A percentile compares a stretch with the other conserved stretches of the same genome.
phyloP scores from a whole-genome alignment of 92 coral and sea anemone genomes.

The Anthopleura xanthogrammica region DNA sequence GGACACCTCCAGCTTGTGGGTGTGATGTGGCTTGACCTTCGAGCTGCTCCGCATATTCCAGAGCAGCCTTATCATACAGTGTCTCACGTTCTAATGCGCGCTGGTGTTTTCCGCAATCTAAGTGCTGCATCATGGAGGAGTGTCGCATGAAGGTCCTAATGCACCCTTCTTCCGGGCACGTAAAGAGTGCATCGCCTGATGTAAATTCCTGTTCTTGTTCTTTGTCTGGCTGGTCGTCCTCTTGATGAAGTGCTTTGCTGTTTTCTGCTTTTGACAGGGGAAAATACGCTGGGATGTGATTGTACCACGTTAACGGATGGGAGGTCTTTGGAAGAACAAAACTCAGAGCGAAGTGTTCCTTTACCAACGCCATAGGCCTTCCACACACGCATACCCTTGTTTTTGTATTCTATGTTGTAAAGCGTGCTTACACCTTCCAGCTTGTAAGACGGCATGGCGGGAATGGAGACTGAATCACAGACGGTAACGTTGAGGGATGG shows the following conservation, averaged over 20 bases:
- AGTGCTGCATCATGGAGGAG: conserved; percentile 58
- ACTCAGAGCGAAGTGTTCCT: conserved; percentile 30
- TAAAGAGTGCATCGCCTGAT: conserved; percentile 34
- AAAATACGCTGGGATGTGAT: conserved; percentile 29
- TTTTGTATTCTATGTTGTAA: conserved; percentile 19
- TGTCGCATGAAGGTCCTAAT: conserved; percentile 55
- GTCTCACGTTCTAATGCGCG: conserved; percentile 61
- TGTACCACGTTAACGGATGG: conserved; percentile 14
- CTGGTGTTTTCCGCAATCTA: conserved; percentile 58
- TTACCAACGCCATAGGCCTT: conserved; percentile 54
- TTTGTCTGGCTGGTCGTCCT: no score
- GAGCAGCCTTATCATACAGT: conserved; percentile 51
- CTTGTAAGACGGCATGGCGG: not conserved
- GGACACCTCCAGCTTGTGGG: conserved; percentile 32
- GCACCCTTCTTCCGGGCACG: conserved; percentile 72
- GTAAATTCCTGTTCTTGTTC: not conserved
- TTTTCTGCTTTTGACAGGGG: conserved; percentile 35
- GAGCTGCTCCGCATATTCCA: conserved; percentile 47
- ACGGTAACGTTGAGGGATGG: no score
- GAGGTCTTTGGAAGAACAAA: conserved; percentile 17
- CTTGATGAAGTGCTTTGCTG: not conserved
- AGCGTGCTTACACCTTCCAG: conserved; percentile 43
- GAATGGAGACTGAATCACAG: no score
- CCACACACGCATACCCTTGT: conserved; percentile 36
- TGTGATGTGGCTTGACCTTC: conserved; percentile 44